Evolutionary conservation across 2,113 vertebrate species (phyloP), one percentile per base, ranked within the genome.

Genomic region (Bubalus kerabau): DNA sequence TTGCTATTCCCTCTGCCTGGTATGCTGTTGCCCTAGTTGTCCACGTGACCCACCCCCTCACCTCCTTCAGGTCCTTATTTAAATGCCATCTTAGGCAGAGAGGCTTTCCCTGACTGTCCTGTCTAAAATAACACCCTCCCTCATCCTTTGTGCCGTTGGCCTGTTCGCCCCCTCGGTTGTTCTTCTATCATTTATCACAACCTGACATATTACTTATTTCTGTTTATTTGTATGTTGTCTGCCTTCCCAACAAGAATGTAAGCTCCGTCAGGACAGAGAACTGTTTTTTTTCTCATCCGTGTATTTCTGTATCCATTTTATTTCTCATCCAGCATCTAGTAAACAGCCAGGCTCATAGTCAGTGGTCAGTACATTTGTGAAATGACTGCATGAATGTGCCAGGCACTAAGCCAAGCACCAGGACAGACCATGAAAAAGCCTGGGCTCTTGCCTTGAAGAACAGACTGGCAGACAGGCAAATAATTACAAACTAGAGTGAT

Each of bases 381-480:
- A 95, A 87, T 36, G 21, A 90, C 71, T 50, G 24, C 67, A 67
- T 40, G 50, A 71, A 87, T 90, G 43, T 89, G 84, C 52, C 80
- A 80, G 96, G 71, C 60, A 30, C 90, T 81, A 48, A 87, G 71
- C 87, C 93, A 86, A 81, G 71, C 43, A 21, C 71, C 2, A 5
- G 40, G 43, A 78, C 40, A 16, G 80, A 46, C 91, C 36, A 16
- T 71, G 84, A 84, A 52, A 57, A 56, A 96, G 57, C 62, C 90
- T 81, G 74, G 62, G 90, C 46, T 74, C 50, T 87, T 89, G 91
- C n/a, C 89, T 97, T 67, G 52, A 95, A 88, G 67, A 94, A 87
- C n/a, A 89, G 56, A 92, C 40, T 86, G 19, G 88, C 3, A 7
- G 50, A 67, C 43, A 14, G 94, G 87, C 83, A 83, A 64, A n/a